These are phyloP conservation scores for Calidris pygmaea DNA, from an alignment of 2,113 vertebrate genomes.

Conservation along the genomic window DNA sequence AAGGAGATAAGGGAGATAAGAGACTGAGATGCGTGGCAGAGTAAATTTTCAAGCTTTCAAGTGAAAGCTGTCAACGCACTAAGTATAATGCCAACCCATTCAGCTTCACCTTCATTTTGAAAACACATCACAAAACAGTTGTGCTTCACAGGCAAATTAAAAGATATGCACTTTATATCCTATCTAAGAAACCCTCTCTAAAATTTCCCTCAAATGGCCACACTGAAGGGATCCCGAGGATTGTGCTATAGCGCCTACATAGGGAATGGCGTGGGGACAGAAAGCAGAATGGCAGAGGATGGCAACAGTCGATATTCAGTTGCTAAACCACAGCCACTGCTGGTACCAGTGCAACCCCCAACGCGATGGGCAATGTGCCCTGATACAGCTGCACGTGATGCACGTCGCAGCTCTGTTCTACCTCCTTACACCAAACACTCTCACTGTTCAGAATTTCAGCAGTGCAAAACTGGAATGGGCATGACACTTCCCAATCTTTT, in stretches of 20 bases:
- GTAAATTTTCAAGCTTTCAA: background rate
- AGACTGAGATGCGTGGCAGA: background rate
- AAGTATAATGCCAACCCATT: background rate
- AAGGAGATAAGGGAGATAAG: background rate
- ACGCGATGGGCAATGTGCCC: rapidly evolving
- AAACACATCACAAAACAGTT: background rate
- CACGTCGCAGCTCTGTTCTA: background rate
- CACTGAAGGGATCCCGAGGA: background rate
- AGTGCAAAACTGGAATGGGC: background rate
- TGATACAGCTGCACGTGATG: too few relatives aligned
- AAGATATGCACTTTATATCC: background rate
- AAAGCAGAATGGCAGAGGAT: background rate
- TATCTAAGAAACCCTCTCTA: background rate
- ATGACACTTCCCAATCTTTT: too few relatives aligned
- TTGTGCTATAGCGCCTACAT: rapidly evolving
- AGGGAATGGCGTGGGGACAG: background rate
- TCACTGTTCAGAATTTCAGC: background rate
- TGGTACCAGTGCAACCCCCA: background rate
- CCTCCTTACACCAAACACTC: background rate
- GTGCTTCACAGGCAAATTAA: background rate
- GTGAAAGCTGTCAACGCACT: background rate
- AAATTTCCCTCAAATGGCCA: background rate
- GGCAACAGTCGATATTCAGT: background rate
- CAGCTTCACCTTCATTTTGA: background rate
- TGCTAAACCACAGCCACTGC: background rate